Base-by-base conservation (phyloP, 2,888 invertebrate species). In the Arenicola marina region DNA sequence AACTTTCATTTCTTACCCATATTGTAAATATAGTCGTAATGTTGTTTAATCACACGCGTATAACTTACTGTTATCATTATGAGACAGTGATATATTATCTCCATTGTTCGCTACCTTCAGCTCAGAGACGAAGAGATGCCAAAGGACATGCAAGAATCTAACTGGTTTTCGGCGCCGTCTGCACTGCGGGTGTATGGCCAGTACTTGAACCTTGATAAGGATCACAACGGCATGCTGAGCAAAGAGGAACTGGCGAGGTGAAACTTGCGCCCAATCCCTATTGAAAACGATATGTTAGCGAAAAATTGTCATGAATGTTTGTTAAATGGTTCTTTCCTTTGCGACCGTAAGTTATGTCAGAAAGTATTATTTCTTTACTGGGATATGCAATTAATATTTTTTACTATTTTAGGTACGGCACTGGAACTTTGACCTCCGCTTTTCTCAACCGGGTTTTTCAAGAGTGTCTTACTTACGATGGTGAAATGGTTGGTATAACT, bases 371-470 rank as follows among this genome's bases (percentile, higher is more conserved):
- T n/a, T n/a, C n/a, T n/a, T n/a, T n/a, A n/a, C n/a, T n/a, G n/a
- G n/a, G n/a, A n/a, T n/a, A n/a, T n/a, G n/a, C n/a, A n/a, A n/a
- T n/a, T n/a, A n/a, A n/a, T n/a, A n/a, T n/a, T n/a, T n/a, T n/a
- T n/a, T n/a, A n/a, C n/a, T 54, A 51, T 66, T 70, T 61, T 76
- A 91, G 91, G 0, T 93, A 92, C 83, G 95, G 94, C 0, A 93
- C 93, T 0, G 95, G 95, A 1, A 94, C 94, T 0, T 84, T 97
- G 11, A 97, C 96, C 0, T 88, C 90, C 48, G 92, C 92, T 0
- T 98, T 97, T 84, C 87, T 97, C 2, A 92, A 94, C 75, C 87
- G 95, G 43, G 92, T 97, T 0, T 97, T 95, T 85, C 94, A 96
- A 81, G 95, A 95, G 77, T 95, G 94, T 76, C 87, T 95, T 2